These are phyloP conservation scores for Burhinus oedicnemus DNA, from an alignment of 2,113 vertebrate species.

Conservation along the genomic window DNA sequence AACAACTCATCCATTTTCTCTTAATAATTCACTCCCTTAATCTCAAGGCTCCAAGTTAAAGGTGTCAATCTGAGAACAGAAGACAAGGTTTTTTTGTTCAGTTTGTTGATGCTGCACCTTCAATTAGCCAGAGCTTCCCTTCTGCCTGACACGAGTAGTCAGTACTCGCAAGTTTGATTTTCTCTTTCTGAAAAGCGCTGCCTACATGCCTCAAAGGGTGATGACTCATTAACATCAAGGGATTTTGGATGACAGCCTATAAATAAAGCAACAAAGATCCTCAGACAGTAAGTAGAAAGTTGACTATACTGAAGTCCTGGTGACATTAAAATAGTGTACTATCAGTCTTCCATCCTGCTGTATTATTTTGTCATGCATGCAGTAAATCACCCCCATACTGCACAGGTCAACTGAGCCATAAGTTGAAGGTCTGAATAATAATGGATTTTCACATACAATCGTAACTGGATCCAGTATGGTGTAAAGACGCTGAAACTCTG, in stretches of 20 bases:
- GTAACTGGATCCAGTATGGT: not conserved
- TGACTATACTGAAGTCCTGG: not conserved
- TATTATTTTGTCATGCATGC: not conserved
- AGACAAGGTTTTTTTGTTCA: not conserved
- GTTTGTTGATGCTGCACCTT: not conserved
- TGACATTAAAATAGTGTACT: not conserved
- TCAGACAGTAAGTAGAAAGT: not conserved
- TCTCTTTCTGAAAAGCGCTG: not conserved
- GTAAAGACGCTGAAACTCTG: not conserved
- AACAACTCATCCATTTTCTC: not conserved
- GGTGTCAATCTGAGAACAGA: not conserved
- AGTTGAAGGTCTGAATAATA: not conserved
- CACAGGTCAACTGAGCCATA: not conserved
- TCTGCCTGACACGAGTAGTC: not conserved
- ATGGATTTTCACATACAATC: not conserved
- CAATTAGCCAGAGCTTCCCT: slow-evolving; percentile 10
- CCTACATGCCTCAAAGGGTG: not conserved
- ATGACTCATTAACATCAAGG: slow-evolving; percentile 53
- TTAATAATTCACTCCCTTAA: not conserved
- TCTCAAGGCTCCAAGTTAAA: not conserved
- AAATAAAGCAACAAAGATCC: slow-evolving; percentile 51
- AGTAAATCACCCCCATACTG: not conserved
- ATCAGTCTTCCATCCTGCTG: not conserved
- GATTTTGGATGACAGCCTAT: slow-evolving; percentile 49
- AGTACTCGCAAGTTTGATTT: not conserved